Base-by-base conservation (phyloP, 2,113 vertebrate genomes). In the Larimichthys crocea region DNA sequence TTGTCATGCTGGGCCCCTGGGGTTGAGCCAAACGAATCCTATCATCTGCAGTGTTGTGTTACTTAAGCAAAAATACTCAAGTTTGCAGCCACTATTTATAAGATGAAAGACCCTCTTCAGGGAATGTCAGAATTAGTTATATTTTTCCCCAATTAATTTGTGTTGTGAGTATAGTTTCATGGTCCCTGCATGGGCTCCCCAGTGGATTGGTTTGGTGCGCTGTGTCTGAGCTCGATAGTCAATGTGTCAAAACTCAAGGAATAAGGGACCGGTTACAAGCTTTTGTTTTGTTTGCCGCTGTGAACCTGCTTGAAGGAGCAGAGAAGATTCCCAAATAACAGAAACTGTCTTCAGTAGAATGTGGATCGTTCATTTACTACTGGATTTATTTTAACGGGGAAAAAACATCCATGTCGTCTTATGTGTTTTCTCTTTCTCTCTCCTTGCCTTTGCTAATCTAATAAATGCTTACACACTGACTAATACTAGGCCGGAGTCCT, bases 41-140 rank as follows among this genome's bases (percentile, higher is more conserved):
- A 93, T 92, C 91, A 93, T 94, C 91, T 79, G 73, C 89, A 83
- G 78, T 83, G 87, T 86, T 90, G 89, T 92, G 89, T 92, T 95
- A 89, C 91, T 93, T 93, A 87, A 87, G 90, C 88, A 93, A 83
- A 89, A 89, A 90, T 86, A 88, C 86, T 90, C 83, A 87, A 83
- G 83, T 94, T 92, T 92, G 84, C 90, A 90, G 85, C 82, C 89
- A 89, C 91, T 94, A 91, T 95, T 95, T 94, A 94, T 92, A 93
- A 95, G 93, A 95, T 95, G 92, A 95, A 95, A 96, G 93, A 78
- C 67, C 83, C 79, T 95, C 93, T 95, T 93, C 75, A 8, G 92
- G 93, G 92, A 95, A 93, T 85, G 86, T 91, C 90, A 79, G 86
- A 91, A 92, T 94, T 93, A 90, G 79, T 92, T 82, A 88, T 91